Percentiles rank a stretch among this genome's conserved stretches.
phyloP scores from a whole-genome alignment of 2,888 invertebrate species.

The Autographa pulchrina region DNA sequence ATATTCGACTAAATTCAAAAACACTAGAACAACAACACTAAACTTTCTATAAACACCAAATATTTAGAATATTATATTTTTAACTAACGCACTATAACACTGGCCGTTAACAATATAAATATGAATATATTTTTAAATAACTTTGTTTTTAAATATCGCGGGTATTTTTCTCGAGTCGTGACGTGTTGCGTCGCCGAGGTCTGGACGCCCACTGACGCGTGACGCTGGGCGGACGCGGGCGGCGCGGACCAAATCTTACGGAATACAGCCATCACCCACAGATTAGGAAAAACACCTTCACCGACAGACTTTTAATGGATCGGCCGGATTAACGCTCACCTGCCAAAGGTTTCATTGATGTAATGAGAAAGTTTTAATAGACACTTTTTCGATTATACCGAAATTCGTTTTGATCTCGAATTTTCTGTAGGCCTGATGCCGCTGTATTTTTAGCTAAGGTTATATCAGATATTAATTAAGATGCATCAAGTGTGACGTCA shows the following conservation, averaged over 20 bases:
- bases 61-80: constrained; percentile 15
- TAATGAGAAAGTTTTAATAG: constrained; percentile 51
- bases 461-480: background rate
- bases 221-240: constrained; percentile 48
- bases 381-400: constrained; percentile 35
- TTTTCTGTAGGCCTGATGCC: background rate
- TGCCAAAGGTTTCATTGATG: constrained; percentile 19
- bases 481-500: background rate
- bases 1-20: constrained; percentile 25
- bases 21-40: constrained; percentile 53
- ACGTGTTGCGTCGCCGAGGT: constrained; percentile 41
- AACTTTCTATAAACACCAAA: constrained; percentile 52
- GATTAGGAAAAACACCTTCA: constrained; percentile 73
- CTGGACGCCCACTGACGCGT: constrained; percentile 60
- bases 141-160: constrained; percentile 41
- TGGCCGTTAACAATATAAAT: constrained; percentile 18
- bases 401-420: background rate
- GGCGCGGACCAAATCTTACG: constrained; percentile 60
- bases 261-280: constrained; percentile 65
- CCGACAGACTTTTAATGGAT: constrained; percentile 69
- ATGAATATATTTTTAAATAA: constrained; percentile 13
- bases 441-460: background rate
- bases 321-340: constrained; percentile 55
- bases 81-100: constrained; percentile 27
- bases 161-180: constrained; percentile 28